phyloP scores from a whole-genome alignment of 2,888 invertebrate species.

The Harpalus rubripes region DNA sequence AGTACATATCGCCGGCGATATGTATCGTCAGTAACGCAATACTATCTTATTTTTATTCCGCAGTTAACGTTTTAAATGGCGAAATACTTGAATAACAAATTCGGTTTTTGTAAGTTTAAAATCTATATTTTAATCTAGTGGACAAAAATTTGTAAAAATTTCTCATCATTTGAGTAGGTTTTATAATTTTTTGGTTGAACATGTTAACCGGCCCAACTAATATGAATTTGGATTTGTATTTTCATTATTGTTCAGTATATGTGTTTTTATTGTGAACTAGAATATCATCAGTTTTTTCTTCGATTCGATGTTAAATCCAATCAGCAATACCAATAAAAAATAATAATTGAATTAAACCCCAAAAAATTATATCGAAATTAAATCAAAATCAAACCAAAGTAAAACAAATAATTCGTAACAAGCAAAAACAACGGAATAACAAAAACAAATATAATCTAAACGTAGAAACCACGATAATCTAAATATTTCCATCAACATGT shows the following conservation, averaged over 20 bases:
- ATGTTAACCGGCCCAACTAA: too few species aligned
- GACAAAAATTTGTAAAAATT: too few species aligned
- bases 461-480: constrained; percentile 37
- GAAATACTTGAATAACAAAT: too few species aligned
- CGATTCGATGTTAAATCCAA: neutral
- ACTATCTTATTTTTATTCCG: too few species aligned
- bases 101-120: too few species aligned
- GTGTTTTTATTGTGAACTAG: neutral
- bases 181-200: too few species aligned
- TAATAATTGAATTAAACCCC: neutral
- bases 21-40: too few species aligned
- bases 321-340: neutral
- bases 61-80: too few species aligned
- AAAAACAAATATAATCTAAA: constrained; percentile 16
- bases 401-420: constrained; percentile 25
- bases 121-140: too few species aligned
- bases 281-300: neutral
- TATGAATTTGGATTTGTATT: too few species aligned
- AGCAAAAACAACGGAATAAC: constrained; percentile 11
- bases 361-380: neutral
- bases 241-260: neutral
- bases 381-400: constrained; percentile 5
- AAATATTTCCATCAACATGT: constrained; percentile 27
- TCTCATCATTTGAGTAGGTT: too few species aligned
- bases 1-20: too few species aligned